phyloP scores from a whole-genome alignment of 2,113 vertebrate genomes.

The Cisticola juncidis region DNA sequence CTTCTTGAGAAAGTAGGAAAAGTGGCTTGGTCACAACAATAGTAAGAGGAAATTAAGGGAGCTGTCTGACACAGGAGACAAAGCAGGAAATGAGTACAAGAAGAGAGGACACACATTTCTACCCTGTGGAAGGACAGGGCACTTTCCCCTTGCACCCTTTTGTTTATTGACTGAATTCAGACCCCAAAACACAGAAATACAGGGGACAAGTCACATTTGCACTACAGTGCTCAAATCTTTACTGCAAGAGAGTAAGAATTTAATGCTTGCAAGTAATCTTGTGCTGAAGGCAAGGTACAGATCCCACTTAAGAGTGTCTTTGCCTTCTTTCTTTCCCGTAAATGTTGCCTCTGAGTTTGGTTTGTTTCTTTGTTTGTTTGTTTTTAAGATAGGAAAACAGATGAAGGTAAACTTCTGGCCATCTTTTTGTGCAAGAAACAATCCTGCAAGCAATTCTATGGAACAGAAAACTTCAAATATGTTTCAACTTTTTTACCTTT shows the following conservation, averaged over 20 bases:
- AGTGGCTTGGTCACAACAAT: constrained; percentile 10
- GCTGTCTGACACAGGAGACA: neutral
- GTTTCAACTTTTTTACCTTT: neutral
- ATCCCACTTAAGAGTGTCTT: neutral
- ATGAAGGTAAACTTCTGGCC: neutral
- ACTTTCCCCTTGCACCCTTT: neutral
- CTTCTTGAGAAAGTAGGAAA: neutral
- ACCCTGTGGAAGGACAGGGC: neutral
- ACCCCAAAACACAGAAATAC: neutral
- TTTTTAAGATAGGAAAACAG: neutral
- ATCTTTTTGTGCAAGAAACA: neutral
- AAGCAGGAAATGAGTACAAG: constrained; percentile 1
- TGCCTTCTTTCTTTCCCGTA: neutral
- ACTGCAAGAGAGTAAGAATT: neutral
- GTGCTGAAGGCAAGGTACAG: neutral
- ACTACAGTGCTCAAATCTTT: neutral
- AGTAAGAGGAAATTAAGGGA: constrained; percentile 38
- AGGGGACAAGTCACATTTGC: neutral
- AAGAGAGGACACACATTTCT: neutral
- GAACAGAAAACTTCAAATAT: neutral
- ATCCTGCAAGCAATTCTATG: neutral
- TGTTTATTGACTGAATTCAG: neutral
- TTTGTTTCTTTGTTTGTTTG: neutral
- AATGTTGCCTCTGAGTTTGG: neutral
- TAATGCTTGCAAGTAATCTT: neutral